phyloP scores from a whole-genome alignment of 92 coral and sea anemone genomes.

The Bergia puertoricense region DNA sequence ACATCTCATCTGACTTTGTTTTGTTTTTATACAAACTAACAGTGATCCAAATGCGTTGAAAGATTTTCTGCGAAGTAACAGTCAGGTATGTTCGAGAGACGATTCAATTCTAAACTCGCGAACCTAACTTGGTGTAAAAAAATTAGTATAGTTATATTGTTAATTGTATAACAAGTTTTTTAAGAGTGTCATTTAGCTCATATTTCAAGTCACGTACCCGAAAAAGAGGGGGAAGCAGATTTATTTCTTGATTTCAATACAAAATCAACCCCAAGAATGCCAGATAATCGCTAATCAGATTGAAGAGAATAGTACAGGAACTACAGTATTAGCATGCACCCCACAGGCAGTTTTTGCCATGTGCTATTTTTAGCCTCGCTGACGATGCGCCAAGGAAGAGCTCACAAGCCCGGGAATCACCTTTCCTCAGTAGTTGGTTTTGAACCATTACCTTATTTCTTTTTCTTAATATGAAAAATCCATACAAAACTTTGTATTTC shows the following conservation, averaged over 20 bases:
- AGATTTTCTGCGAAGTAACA: constrained; percentile 87
- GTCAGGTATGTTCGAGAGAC: constrained; percentile 65
- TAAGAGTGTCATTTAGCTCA: background rate
- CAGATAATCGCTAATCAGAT: background rate
- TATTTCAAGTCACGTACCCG: background rate
- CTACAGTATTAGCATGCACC: background rate
- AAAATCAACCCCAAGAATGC: background rate
- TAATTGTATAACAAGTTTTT: no score
- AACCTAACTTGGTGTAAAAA: no score
- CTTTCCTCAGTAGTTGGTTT: background rate
- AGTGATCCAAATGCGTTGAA: constrained; percentile 96
- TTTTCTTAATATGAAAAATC: background rate
- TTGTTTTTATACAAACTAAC: constrained; percentile 5
- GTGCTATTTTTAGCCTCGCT: constrained; percentile 12
- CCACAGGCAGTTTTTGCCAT: background rate
- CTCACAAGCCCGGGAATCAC: constrained; percentile 8
- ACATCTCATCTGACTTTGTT: constrained; percentile 10
- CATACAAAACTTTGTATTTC: no score
- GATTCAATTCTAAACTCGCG: background rate
- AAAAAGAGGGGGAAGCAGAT: background rate
- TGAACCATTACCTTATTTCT: background rate
- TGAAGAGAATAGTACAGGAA: background rate
- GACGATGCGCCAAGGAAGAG: background rate
- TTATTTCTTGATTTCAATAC: background rate
- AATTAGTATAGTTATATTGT: no score